phyloP scores from a whole-genome alignment of 1,140 invertebrate species.

The Thaumetopoea pityocampa region DNA sequence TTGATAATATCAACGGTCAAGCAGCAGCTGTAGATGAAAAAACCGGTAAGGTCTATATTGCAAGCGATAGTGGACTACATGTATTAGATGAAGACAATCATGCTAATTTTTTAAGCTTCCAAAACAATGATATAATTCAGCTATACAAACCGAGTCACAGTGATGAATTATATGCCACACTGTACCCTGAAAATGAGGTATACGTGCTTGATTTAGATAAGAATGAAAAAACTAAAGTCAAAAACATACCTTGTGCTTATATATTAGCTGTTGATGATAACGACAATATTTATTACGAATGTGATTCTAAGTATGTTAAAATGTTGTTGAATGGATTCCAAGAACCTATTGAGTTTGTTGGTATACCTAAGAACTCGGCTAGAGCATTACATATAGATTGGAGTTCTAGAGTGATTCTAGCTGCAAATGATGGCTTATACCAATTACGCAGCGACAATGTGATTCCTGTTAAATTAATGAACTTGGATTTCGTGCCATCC shows the following conservation, averaged over 20 bases:
- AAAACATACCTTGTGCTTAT: constrained; percentile 53
- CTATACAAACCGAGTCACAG: constrained; percentile 46
- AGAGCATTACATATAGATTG: constrained; percentile 48
- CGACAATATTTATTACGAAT: constrained; percentile 62
- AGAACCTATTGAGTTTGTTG: constrained; percentile 62
- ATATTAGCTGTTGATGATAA: constrained; percentile 52
- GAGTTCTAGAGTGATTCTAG: constrained; percentile 43
- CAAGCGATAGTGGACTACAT: constrained; percentile 49
- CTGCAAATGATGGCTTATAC: constrained; percentile 62
- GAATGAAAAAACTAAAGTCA: constrained; percentile 51
- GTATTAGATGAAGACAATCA: constrained; percentile 42
- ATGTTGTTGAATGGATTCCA: constrained; percentile 57
- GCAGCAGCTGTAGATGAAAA: constrained; percentile 48
- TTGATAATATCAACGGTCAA: constrained; percentile 57
- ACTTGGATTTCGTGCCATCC: constrained; percentile 54
- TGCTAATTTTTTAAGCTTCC: constrained; percentile 43
- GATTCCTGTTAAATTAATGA: constrained; percentile 60
- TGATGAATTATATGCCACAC: constrained; percentile 49
- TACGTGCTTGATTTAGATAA: constrained; percentile 41
- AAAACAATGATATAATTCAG: constrained; percentile 60
- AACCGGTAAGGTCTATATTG: constrained; percentile 56
- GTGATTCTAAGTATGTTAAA: constrained; percentile 64
- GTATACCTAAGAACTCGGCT: constrained; percentile 53
- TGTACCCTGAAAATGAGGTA: constrained; percentile 57
- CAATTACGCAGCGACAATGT: constrained; percentile 47